Percentiles rank a stretch among this genome's conserved stretches.
phyloP scores from a whole-genome alignment of 2,113 vertebrate species.

The Donacobius atricapilla region DNA sequence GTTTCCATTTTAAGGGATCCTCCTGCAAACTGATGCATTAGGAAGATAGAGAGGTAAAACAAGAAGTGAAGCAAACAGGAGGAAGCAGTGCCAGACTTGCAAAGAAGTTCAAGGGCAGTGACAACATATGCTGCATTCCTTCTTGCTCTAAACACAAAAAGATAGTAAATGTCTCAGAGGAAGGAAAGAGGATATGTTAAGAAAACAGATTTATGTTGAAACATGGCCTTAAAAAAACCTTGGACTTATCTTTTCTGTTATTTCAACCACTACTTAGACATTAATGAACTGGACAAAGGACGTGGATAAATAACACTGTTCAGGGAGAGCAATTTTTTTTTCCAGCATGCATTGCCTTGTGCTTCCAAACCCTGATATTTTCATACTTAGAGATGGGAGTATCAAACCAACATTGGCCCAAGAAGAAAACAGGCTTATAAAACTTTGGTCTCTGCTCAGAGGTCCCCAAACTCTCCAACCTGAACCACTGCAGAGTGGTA shows the following conservation, averaged over 20 bases:
- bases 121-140: conserved; percentile 1
- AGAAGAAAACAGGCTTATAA: neutral
- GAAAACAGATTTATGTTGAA: conserved; percentile 41
- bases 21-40: conserved; percentile 15
- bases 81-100: neutral
- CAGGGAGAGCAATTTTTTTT: neutral
- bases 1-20: conserved; percentile 37
- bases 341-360: neutral
- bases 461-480: neutral
- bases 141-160: conserved; percentile 11
- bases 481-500: neutral
- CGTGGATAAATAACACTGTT: neutral
- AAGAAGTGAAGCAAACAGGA: neutral
- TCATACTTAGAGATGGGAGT: neutral
- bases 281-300: conserved; percentile 19
- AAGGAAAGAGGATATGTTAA: conserved; percentile 43
- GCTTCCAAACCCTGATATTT: neutral
- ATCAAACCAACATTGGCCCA: neutral
- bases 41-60: conserved; percentile 20
- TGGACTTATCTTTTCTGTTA: neutral
- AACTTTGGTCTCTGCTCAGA: neutral
- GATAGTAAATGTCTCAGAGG: conserved; percentile 32
- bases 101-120: conserved; percentile 45
- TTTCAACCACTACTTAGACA: conserved; percentile 25
- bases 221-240: neutral